Evolutionary conservation across 2,888 invertebrate species (phyloP), one percentile per base, ranked within the genome.

Genomic region (Limnephilus auricula): DNA sequence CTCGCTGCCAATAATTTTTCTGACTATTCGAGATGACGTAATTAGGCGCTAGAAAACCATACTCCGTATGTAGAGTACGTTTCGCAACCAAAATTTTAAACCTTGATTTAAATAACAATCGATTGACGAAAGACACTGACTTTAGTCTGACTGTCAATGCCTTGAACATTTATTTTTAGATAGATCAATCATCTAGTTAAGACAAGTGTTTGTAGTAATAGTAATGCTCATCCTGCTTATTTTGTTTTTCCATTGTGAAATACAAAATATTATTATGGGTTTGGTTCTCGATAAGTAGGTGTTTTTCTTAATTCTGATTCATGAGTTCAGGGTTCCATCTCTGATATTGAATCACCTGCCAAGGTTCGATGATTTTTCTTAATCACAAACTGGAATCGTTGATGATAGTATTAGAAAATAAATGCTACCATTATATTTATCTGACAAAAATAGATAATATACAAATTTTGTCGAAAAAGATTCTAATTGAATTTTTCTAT

Each of bases 21-120:
- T 83, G 30, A 79, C 45, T n/a, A 65, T 31, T 32, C 84, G 25
- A 78, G 25, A 34, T 91, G 91, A 91, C 91, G 91, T 91, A 91
- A 91, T 88, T 91, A 40, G 25, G 18, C 87, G 50, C 25, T 25
- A 65, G 65, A 25, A 65, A 65, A 65, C 2, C 65, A 65, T 9
- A 65, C 65, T 65, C 65, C 9, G 25, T 65, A 65, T 9, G 65
- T 65, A 85, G 40, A 85, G 65, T 31, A 65, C 30, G 15, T 87
- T 87, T 87, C 87, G 50, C 87, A 84, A 84, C 65, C 65, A 65
- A 65, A 65, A n/a, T 25, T 65, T 65, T 6, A 50, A 50, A 50
- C 65, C 65, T 65, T 65, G 65, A 65, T 25, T 65, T 65, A 25
- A 65, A 65, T 65, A 65, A 65, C 65, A 65, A 65, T 25, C 25